Conservation (phyloP, 1,140 invertebrate species). For the Scaptomyza pallida region DNA sequence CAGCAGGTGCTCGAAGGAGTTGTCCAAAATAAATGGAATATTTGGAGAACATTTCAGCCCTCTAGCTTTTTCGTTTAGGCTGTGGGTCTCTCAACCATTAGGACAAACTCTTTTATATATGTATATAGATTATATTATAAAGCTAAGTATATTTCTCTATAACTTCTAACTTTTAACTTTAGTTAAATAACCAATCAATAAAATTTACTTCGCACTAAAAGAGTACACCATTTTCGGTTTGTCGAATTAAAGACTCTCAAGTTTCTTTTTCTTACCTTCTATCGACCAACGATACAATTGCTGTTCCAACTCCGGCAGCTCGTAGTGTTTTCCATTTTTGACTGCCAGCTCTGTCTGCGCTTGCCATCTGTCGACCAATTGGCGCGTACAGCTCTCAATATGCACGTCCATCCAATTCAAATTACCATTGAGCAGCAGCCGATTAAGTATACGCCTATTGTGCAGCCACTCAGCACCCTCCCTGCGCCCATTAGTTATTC, state of each 20-base stretch:
- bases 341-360: slow-evolving; percentile 19
- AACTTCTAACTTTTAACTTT: no score
- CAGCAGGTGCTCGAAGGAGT: no score
- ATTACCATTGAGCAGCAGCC: slow-evolving; percentile 87
- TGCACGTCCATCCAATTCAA: slow-evolving; percentile 82
- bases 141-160: no score
- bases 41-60: no score
- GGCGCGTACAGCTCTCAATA: slow-evolving; percentile 70
- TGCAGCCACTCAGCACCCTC: slow-evolving; percentile 91
- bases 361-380: slow-evolving; percentile 55
- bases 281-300: slow-evolving; percentile 91
- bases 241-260: background rate
- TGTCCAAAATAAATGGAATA: no score
- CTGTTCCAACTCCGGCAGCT: slow-evolving; percentile 86
- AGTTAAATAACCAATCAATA: no score
- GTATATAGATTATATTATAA: no score
- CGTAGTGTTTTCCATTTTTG: slow-evolving; percentile 34
- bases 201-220: no score
- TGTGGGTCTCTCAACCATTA: no score
- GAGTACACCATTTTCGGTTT: background rate
- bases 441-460: slow-evolving; percentile 89
- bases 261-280: slow-evolving; percentile 86
- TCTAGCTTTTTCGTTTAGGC: no score
- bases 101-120: no score
- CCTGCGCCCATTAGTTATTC: slow-evolving; percentile 83